Conservation (phyloP, 2,113 vertebrate genomes). For the Glaucomys volans region DNA sequence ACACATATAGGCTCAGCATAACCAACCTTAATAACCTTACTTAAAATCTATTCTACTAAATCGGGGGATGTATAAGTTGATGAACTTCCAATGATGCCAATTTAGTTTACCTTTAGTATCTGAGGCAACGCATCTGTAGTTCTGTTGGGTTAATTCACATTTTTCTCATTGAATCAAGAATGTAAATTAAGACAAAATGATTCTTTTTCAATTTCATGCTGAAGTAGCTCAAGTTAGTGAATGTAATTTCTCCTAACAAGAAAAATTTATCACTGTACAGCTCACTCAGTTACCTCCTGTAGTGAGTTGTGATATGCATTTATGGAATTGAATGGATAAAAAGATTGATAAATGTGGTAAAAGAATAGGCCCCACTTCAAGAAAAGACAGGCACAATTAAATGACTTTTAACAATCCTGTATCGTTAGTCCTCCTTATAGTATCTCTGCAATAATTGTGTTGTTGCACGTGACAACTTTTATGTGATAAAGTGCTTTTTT, state of each 20-base stretch:
- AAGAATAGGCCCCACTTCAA: slow-evolving; percentile 88
- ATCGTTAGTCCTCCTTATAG: slow-evolving; percentile 73
- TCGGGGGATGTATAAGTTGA: slow-evolving; percentile 82
- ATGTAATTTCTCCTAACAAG: slow-evolving; percentile 99
- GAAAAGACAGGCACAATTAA: slow-evolving; percentile 88
- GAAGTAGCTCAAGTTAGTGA: slow-evolving; percentile 99
- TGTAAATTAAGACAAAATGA: slow-evolving; percentile 99
- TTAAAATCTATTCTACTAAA: slow-evolving; percentile 87
- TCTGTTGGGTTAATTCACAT: slow-evolving; percentile 93
- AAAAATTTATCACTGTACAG: slow-evolving; percentile 98
- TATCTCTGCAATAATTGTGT: slow-evolving; percentile 70
- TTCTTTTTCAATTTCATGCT: slow-evolving; percentile 99
- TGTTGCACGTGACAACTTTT: slow-evolving; percentile 64
- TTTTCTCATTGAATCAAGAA: slow-evolving; percentile 98
- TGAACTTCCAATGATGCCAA: slow-evolving; percentile 87
- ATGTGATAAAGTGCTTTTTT: slow-evolving; percentile 52
- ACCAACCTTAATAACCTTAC: slow-evolving; percentile 78
- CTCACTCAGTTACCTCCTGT: slow-evolving; percentile 93
- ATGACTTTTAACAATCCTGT: slow-evolving; percentile 86
- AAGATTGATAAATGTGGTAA: slow-evolving; percentile 95
- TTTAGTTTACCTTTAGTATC: slow-evolving; percentile 87
- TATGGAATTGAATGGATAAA: slow-evolving; percentile 88
- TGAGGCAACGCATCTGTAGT: slow-evolving; percentile 84
- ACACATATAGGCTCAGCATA: slow-evolving; percentile 75
- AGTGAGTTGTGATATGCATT: slow-evolving; percentile 86